A percentile compares a stretch with the other conserved stretches of the same genome.
Conservation (phyloP, 2,797 vertebrate genomes). For the Arremon aurantiirostris region DNA sequence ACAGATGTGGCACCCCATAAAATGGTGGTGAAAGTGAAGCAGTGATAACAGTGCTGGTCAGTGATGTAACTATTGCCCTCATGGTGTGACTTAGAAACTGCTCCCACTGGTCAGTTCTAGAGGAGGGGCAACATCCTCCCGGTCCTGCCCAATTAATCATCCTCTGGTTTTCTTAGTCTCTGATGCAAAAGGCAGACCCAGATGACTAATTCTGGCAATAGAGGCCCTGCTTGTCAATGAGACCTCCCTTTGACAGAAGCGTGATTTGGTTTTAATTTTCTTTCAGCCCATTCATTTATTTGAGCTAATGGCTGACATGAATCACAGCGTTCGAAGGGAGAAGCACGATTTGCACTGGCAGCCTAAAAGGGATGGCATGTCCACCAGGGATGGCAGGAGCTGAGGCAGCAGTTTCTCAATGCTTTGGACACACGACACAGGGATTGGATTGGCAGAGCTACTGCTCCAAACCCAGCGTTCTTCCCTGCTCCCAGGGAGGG, state of each 20-base stretch:
- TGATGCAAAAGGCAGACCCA: constrained; percentile 7
- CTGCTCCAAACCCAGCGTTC: background rate
- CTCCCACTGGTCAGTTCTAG: background rate
- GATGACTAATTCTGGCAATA: constrained; percentile 32
- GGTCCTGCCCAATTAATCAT: constrained; percentile 9
- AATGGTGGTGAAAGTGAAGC: background rate
- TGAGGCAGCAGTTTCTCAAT: background rate
- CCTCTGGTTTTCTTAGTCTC: background rate
- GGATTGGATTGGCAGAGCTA: background rate
- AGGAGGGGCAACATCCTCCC: background rate
- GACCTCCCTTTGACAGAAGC: background rate
- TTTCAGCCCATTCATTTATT: background rate
- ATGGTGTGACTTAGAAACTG: background rate
- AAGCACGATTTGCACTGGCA: background rate
- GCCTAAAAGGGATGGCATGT: background rate
- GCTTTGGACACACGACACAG: background rate
- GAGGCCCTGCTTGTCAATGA: background rate
- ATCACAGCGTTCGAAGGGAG: background rate
- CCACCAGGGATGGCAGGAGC: background rate
- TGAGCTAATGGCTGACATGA: background rate
- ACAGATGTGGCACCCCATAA: background rate
- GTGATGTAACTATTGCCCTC: background rate
- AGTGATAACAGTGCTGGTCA: background rate
- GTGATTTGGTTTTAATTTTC: constrained; percentile 30
- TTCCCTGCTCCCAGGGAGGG: background rate